Conservation (phyloP, 2,113 vertebrate genomes). For the Colinus virginianus region DNA sequence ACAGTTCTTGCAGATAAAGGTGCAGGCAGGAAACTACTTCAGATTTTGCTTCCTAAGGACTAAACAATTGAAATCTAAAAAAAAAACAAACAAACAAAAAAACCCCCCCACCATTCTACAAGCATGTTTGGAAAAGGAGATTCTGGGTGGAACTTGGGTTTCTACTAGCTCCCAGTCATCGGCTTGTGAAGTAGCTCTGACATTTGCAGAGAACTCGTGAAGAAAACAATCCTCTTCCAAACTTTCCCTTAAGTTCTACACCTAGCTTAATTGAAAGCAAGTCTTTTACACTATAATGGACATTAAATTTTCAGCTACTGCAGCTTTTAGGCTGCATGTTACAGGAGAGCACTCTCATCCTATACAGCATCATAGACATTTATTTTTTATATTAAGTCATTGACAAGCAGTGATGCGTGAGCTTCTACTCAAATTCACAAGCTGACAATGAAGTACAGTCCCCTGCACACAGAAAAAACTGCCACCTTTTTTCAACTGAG, state of each 20-base stretch:
- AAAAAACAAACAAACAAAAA: not conserved
- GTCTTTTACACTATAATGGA: not conserved
- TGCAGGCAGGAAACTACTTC: not conserved
- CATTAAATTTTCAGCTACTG: constrained; percentile 7
- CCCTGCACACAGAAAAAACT: not conserved
- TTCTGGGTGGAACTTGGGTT: not conserved
- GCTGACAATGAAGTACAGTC: not conserved
- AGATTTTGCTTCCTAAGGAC: not conserved
- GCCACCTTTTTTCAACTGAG: not conserved
- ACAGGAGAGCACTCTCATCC: not conserved
- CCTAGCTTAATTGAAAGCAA: not conserved
- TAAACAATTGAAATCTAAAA: not conserved
- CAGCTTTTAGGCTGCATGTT: not conserved
- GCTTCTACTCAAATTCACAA: not conserved
- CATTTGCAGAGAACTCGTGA: not conserved
- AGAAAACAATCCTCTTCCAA: not conserved
- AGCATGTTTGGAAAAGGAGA: not conserved
- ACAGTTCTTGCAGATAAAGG: not conserved
- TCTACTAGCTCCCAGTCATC: rapidly evolving
- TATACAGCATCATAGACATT: rapidly evolving
- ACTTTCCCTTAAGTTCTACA: not conserved
- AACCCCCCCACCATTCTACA: rapidly evolving
- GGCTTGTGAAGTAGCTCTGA: not conserved
- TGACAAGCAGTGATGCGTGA: not conserved
- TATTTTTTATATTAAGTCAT: not conserved